These are phyloP conservation scores for Artibeus jamaicensis DNA, from an alignment of 2,797 vertebrate species.

Conservation along the genomic window DNA sequence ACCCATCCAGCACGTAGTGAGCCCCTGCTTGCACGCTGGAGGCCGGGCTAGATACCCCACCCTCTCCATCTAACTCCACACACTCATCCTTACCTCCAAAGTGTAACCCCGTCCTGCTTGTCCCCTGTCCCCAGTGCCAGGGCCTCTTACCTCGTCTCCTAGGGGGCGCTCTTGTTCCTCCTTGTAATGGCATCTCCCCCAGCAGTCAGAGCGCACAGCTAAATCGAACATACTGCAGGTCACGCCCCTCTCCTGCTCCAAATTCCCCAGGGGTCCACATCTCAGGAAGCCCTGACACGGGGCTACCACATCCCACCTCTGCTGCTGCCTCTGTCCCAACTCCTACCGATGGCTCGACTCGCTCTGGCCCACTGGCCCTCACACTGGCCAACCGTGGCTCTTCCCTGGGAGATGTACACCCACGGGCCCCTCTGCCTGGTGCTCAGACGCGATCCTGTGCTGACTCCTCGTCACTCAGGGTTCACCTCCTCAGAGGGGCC, in stretches of 20 bases:
- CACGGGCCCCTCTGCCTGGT: not conserved
- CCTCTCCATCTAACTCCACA: not conserved
- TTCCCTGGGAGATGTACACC: not conserved
- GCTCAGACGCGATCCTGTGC: rapidly evolving
- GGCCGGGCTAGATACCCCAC: not conserved
- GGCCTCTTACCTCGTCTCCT: not conserved
- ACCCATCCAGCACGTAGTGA: not conserved
- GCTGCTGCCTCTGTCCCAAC: not conserved
- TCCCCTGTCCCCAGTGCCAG: not conserved
- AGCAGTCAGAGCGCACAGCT: not conserved
- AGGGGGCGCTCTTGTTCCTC: not conserved
- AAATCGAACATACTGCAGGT: not conserved
- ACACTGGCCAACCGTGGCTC: not conserved
- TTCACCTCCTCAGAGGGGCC: not conserved
- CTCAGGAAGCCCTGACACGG: not conserved
- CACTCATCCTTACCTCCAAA: not conserved
- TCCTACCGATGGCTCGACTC: not conserved
- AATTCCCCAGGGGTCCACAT: not conserved
- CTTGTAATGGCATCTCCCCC: not conserved
- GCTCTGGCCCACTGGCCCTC: not conserved
- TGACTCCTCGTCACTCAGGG: not conserved
- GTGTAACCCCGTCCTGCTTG: not conserved
- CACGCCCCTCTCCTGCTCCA: not conserved
- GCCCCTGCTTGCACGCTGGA: not conserved
- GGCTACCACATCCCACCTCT: not conserved